A percentile compares a stretch with the other conserved stretches of the same genome.
Evolutionary conservation across 1,140 invertebrate species (phyloP).

Genomic region (Cephus cinctus): DNA sequence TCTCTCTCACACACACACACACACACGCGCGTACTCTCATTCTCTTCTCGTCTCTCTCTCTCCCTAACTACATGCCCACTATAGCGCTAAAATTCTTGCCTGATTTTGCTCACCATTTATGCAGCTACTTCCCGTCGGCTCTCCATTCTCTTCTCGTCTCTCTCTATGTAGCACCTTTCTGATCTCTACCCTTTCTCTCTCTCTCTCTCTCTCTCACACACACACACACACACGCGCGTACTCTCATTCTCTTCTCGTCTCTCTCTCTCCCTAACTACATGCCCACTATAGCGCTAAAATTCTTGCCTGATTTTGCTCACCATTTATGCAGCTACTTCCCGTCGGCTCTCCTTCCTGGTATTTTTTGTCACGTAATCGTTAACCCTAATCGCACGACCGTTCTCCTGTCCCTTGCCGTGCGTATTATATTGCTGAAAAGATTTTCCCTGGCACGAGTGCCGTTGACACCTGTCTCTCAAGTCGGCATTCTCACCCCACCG

Average conservation of each 20-base stretch:
- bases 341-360: constrained; percentile 17
- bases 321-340: constrained; percentile 28
- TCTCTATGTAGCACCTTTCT: background rate
- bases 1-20: constrained; percentile 9
- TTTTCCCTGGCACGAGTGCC: constrained; percentile 39
- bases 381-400: too few relatives aligned
- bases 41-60: constrained; percentile 1
- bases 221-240: constrained; percentile 1
- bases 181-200: background rate
- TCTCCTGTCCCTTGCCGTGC: background rate
- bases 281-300: background rate
- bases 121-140: constrained; percentile 3
- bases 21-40: too few relatives aligned
- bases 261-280: constrained; percentile 1
- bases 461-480: constrained; percentile 54
- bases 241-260: background rate
- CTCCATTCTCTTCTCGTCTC: constrained; percentile 4
- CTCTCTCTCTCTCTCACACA: too few relatives aligned
- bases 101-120: constrained; percentile 12
- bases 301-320: constrained; percentile 25
- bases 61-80: constrained; percentile 5
- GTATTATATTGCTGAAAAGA: constrained; percentile 14
- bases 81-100: constrained; percentile 10
- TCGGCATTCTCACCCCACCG: constrained; percentile 47
- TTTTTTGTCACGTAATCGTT: too few relatives aligned